These are phyloP conservation scores for Bucco capensis DNA, from an alignment of 2,113 vertebrate species.

Conservation along the genomic window DNA sequence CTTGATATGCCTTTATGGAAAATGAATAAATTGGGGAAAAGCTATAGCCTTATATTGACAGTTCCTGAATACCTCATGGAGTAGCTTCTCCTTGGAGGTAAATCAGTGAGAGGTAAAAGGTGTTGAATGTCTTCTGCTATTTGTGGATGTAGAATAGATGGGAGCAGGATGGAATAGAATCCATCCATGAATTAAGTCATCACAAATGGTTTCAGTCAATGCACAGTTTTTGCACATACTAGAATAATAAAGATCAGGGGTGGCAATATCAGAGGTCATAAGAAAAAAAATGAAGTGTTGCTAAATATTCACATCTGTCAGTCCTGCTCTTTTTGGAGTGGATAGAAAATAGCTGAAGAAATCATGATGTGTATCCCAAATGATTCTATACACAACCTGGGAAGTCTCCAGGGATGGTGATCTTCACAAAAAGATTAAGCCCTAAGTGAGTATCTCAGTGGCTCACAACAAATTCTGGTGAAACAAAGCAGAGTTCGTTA, in stretches of 20 bases:
- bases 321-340: not conserved
- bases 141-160: not conserved
- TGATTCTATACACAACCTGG: rapidly evolving
- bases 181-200: not conserved
- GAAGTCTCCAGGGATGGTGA: not conserved
- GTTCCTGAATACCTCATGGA: not conserved
- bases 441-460: not conserved
- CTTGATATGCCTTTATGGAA: slow-evolving; percentile 19
- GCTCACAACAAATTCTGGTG: not conserved
- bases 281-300: not conserved
- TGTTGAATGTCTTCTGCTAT: slow-evolving; percentile 21
- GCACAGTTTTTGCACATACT: not conserved
- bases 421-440: not conserved
- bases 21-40: not conserved
- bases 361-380: not conserved
- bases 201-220: not conserved
- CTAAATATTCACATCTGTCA: not conserved
- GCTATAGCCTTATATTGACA: not conserved
- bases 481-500: not conserved
- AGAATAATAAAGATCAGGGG: slow-evolving; percentile 26
- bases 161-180: not conserved
- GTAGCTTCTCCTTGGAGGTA: slow-evolving; percentile 18
- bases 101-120: slow-evolving; percentile 16
- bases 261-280: not conserved
- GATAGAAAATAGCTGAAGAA: not conserved